Evolutionary conservation across 1,140 invertebrate species (phyloP), one percentile per base, ranked within the genome.

Genomic region (Ceratitis capitata): DNA sequence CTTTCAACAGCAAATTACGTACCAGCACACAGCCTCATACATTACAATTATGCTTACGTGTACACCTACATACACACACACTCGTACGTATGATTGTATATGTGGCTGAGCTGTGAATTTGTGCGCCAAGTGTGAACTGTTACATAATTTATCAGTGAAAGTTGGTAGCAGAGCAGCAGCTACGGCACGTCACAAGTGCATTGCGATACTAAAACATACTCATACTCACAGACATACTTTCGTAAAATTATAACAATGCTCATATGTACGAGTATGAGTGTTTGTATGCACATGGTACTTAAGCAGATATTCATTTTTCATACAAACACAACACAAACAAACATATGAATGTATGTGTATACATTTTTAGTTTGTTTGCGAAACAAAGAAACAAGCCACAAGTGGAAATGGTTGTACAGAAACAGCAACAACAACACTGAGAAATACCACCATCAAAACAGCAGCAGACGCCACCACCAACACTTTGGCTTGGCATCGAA

Each of bases 111-210:
- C 12, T 9, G 32, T 64, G 29, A 45, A 19, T 64, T 3, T 7
- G 64, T 16, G 16, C 12, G 64, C 35, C n/a, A 12, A 42, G 69
- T 78, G 69, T 78, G 42, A 78, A 45, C 69, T 42, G 35, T 45
- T 78, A 32, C 69, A 78, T 78, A 78, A 78, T 78, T 78, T 78
- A 78, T 78, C 69, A 78, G 69, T n/a, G 69, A 78, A 78, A 78
- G 69, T 78, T 78, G 69, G 35, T 23, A 23, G 16, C 39, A 45
- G n/a, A n/a, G 39, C 19, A 39, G 69, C 69, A 45, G n/a, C n/a
- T n/a, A n/a, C n/a, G n/a, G n/a, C 69, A 78, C 42, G 16, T 42
- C 39, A 78, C n/a, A n/a, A n/a, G 39, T 19, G 7, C 19, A n/a
- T 1, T 45, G 39, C 69, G n/a, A 23, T 42, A 42, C 16, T 51